A percentile compares a stretch with the other conserved stretches of the same genome.
phyloP scores from a whole-genome alignment of 2,113 vertebrate species.

The Nansenia antarctica region DNA sequence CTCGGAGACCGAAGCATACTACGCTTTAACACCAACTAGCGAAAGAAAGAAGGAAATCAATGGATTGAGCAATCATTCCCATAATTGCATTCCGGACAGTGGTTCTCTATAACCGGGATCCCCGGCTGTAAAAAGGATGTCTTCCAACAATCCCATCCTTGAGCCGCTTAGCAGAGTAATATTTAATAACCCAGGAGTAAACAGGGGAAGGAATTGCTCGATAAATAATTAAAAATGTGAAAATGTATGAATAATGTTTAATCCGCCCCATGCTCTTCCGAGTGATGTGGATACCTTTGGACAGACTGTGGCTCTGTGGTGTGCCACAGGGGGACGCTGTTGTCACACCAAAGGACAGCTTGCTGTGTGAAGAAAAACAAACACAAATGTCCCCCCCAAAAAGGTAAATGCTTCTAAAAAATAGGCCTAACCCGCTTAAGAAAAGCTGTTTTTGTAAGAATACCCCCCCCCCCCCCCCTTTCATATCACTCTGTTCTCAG shows the following conservation, averaged over 20 bases:
- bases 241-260: conserved; percentile 76
- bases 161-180: conserved; percentile 68
- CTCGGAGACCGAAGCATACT: neutral
- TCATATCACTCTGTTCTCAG: conserved; percentile 64
- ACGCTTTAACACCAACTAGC: conserved; percentile 14
- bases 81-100: conserved; percentile 56
- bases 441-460: conserved; percentile 68
- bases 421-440: conserved; percentile 61
- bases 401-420: conserved; percentile 59
- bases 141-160: conserved; percentile 63
- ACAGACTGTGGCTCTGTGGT: conserved; percentile 12
- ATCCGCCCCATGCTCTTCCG: conserved; percentile 65
- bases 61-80: conserved; percentile 43
- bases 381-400: conserved; percentile 67
- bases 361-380: too few relatives aligned
- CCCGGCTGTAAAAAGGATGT: conserved; percentile 55
- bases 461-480: conserved; percentile 67
- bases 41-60: conserved; percentile 20
- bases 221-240: conserved; percentile 79
- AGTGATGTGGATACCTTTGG: conserved; percentile 61
- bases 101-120: conserved; percentile 43
- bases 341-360: too few relatives aligned
- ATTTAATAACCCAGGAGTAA: conserved; percentile 77
- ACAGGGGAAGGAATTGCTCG: conserved; percentile 70
- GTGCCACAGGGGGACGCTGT: neutral